Base-by-base conservation (phyloP, 2,888 invertebrate species). In the Papilio demoleus region DNA sequence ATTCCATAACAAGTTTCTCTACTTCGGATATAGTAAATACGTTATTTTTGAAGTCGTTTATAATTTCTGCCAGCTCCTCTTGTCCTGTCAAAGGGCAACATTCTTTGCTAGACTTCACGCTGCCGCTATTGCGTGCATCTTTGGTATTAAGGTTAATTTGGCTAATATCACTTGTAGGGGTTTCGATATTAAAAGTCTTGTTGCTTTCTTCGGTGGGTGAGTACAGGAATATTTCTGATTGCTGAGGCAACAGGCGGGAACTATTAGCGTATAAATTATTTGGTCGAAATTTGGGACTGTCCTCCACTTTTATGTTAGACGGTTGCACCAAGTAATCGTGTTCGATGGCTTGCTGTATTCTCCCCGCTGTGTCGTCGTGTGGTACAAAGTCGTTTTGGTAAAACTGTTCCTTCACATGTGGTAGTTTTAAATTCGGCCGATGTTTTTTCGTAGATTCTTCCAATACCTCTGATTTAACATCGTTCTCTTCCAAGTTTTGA, bases 31-130 rank as follows among this genome's bases (percentile, higher is more conserved):
- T 96, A 0, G 96, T 96, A 74, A 97, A 96, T 3, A 97, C 97
- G 80, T 97, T 97, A 79, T 97, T 97, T 84, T 97, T 97, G 79
- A 97, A 97, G 79, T 97, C 97, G 79, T 95, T 96, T 82, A 97
- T 96, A 63, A 97, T 97, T 88, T 97, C 97, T 3, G 96, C 94
- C 70, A 97, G 91, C 81, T 97, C 97, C 72, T 96, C 96, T 81
- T 97, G 96, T 1, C 93, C 93, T 0, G 89, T 92, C 4, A 88
- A 77, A 1, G 90, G 90, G 70, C 78, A 86, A n/a, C 66, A 81
- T 47, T 91, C 92, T 74, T 90, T 90, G 0, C 87, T 84, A 11
- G 90, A 91, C 75, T 92, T 92, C 34, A 91, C 75, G 74, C 91
- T 70, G 45, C 88, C 88, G 72, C 80, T 90, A 47, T 87, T 84